These are phyloP conservation scores for Pelagia noctiluca DNA, from an alignment of 30 jellyfish, hydroid and myxozoan genomes.

Conservation along the genomic window DNA sequence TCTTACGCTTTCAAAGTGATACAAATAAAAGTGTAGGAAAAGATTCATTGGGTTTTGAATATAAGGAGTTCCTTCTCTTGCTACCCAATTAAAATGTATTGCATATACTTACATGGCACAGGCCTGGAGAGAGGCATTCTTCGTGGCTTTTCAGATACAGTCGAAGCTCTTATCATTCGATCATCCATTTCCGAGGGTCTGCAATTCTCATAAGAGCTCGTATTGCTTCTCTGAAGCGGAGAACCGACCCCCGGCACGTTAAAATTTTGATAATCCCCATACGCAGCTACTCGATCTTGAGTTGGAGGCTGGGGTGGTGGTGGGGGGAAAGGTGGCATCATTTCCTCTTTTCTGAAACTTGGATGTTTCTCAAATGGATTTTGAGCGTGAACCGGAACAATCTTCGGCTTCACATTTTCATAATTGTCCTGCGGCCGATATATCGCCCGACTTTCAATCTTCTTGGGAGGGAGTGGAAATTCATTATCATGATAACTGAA, in stretches of 20 bases:
- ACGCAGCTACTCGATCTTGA: constrained; percentile 2
- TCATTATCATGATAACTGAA: background rate
- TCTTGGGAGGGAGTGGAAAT: constrained; percentile 71
- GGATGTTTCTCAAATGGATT: constrained; percentile 49
- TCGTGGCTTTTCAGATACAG: constrained; percentile 47
- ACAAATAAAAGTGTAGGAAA: too few relatives aligned
- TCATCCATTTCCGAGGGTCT: constrained; percentile 19
- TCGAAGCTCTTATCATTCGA: constrained; percentile 28
- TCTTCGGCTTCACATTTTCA: constrained; percentile 77
- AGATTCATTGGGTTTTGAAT: too few relatives aligned
- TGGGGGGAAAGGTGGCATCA: background rate
- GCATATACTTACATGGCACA: constrained; percentile 57
- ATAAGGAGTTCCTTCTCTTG: background rate
- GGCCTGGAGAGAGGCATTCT: constrained; percentile 27
- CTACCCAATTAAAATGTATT: background rate
- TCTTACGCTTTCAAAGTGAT: too few relatives aligned
- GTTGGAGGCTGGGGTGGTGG: constrained; percentile 25
- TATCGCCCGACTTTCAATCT: constrained; percentile 69
- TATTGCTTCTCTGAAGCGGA: constrained; percentile 30
- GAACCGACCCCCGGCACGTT: constrained; percentile 6
- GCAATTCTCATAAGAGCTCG: constrained; percentile 44
- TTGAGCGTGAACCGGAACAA: constrained; percentile 68
- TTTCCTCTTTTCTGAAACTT: background rate
- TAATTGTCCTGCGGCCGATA: constrained; percentile 62
- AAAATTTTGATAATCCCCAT: constrained; percentile 46